Percentiles rank a stretch among this genome's conserved stretches.
These are phyloP conservation scores for Bubo scandiacus DNA, from an alignment of 2,113 vertebrate species.

Conservation along the genomic window DNA sequence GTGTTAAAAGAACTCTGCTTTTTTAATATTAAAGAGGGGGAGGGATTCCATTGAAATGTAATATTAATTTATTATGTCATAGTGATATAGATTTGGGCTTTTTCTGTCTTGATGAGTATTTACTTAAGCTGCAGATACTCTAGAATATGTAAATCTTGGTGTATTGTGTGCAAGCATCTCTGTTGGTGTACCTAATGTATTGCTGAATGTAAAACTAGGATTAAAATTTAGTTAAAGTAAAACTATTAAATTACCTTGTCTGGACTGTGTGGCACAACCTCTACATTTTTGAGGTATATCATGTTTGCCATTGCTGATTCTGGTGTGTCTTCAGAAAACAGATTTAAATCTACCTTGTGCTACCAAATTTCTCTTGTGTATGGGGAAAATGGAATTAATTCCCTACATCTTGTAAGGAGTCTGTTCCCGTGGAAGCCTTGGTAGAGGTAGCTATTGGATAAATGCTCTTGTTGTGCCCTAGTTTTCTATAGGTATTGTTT, in stretches of 20 bases:
- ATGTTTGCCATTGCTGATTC: background rate
- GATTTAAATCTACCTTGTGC: background rate
- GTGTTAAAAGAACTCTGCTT: background rate
- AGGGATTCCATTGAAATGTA: background rate
- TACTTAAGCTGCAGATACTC: background rate
- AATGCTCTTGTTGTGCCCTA: background rate
- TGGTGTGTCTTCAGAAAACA: background rate
- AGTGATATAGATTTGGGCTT: background rate
- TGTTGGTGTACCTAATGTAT: background rate
- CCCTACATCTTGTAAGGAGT: background rate
- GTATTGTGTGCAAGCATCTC: background rate
- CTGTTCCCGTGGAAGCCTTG: background rate
- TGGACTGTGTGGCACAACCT: background rate
- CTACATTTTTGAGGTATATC: background rate
- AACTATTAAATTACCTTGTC: background rate
- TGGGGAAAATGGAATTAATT: rapidly evolving
- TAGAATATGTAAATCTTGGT: background rate
- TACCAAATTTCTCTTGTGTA: background rate
- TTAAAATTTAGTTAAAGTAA: background rate
- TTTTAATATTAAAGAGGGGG: background rate
- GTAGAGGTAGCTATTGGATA: background rate
- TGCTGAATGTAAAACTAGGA: background rate
- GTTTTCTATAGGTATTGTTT: background rate
- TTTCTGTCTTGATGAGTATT: background rate
- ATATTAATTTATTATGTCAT: background rate